Conservation (phyloP, 2,797 vertebrate genomes). For the Pelobates cultripes region DNA sequence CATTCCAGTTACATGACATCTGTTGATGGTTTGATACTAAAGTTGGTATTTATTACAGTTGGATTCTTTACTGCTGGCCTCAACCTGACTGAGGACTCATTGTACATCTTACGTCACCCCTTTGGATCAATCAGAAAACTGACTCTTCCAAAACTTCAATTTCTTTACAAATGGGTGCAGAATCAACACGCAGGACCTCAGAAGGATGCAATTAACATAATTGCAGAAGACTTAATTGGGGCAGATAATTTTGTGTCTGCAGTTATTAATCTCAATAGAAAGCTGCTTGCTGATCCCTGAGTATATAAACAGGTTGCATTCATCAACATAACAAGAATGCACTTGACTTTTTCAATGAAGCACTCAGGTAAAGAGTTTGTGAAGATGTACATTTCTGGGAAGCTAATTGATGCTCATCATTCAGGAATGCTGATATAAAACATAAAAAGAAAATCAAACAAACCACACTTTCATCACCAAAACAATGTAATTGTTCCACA, state of each 20-base stretch:
- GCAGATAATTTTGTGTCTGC: slow-evolving; percentile 73
- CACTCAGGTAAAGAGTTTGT: too few relatives aligned
- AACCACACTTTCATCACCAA: too few relatives aligned
- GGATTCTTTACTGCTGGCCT: slow-evolving; percentile 87
- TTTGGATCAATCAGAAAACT: slow-evolving; percentile 76
- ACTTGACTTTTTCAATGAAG: too few relatives aligned
- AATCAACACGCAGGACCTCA: slow-evolving; percentile 77
- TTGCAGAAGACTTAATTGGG: slow-evolving; percentile 89
- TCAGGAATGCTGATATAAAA: too few relatives aligned
- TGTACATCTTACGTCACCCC: slow-evolving; percentile 74
- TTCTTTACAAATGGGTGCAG: slow-evolving; percentile 78
- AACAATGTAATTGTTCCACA: too few relatives aligned
- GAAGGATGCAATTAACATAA: slow-evolving; percentile 80
- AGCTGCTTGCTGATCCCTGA: slow-evolving; percentile 62
- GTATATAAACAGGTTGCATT: too few relatives aligned
- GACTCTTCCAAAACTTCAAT: slow-evolving; percentile 76
- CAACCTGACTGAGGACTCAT: slow-evolving; percentile 82
- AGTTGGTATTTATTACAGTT: slow-evolving; percentile 65
- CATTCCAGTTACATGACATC: too few relatives aligned
- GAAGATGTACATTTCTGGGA: too few relatives aligned
- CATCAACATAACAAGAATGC: too few relatives aligned
- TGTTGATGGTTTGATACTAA: neutral
- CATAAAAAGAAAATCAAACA: too few relatives aligned
- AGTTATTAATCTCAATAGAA: slow-evolving; percentile 82
- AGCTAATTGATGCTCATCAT: too few relatives aligned